These are phyloP conservation scores for Dolichomitus sp. DNA, from an alignment of 2,888 invertebrate genomes.

Conservation along the genomic window DNA sequence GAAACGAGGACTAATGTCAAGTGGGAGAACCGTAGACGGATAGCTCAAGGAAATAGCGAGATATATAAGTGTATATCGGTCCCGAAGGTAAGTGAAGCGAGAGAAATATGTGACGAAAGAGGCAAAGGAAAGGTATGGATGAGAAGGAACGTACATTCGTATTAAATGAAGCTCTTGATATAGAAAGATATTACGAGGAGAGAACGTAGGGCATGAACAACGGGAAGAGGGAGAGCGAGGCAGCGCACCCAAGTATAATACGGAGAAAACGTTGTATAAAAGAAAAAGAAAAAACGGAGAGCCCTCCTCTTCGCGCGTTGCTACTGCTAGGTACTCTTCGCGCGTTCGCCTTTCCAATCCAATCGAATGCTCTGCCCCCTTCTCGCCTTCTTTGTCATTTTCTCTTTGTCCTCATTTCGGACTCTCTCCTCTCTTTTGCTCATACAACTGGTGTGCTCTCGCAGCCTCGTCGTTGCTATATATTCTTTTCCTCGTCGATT, in stretches of 20 bases:
- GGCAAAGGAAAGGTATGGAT: constrained; percentile 70
- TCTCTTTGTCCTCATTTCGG: constrained; percentile 83
- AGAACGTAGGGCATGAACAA: constrained; percentile 72
- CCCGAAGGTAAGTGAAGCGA: neutral
- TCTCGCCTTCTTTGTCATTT: constrained; percentile 80
- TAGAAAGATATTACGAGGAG: constrained; percentile 46
- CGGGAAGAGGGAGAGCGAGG: constrained; percentile 73
- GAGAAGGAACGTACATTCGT: constrained; percentile 22
- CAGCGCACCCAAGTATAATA: constrained; percentile 73
- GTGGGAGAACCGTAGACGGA: constrained; percentile 66
- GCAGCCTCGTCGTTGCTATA: constrained; percentile 29
- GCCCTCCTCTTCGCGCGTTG: constrained; percentile 27
- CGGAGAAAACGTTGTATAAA: constrained; percentile 34
- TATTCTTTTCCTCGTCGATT: constrained; percentile 62
- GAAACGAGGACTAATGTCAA: constrained; percentile 61
- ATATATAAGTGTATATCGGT: neutral
- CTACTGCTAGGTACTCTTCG: constrained; percentile 71
- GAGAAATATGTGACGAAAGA: constrained; percentile 76
- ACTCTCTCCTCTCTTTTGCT: constrained; percentile 50
- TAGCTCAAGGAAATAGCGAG: constrained; percentile 58
- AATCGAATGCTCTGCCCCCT: constrained; percentile 75
- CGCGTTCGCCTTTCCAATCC: constrained; percentile 82
- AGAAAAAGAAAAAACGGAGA: constrained; percentile 9
- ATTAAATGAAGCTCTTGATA: constrained; percentile 65
- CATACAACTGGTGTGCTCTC: neutral